phyloP scores from a whole-genome alignment of 1,140 invertebrate genomes.

The Drosophila prosaltans region DNA sequence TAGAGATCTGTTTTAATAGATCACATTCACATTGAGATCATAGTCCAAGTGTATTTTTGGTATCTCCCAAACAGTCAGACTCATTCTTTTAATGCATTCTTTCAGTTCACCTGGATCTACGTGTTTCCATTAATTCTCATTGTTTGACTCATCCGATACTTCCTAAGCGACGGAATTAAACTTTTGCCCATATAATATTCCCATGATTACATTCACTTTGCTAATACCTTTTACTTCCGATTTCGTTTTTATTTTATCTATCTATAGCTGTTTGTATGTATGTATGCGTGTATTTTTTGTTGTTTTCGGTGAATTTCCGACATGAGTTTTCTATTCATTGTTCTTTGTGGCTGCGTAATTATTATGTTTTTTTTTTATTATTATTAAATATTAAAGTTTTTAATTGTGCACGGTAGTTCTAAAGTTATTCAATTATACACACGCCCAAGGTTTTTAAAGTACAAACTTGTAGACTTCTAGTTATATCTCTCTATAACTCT shows the following conservation, averaged over 20 bases:
- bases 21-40: too few species aligned
- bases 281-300: conserved; percentile 43
- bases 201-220: conserved; percentile 43
- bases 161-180: background rate
- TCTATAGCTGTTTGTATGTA: background rate
- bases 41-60: too few species aligned
- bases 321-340: conserved; percentile 53
- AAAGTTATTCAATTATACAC: conserved; percentile 60
- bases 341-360: conserved; percentile 53
- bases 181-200: conserved; percentile 17
- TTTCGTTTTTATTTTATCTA: conserved; percentile 30
- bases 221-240: conserved; percentile 53
- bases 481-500: too few species aligned
- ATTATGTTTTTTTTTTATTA: conserved; percentile 45
- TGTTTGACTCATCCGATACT: conserved; percentile 41
- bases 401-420: conserved; percentile 69
- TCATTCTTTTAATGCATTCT: too few species aligned
- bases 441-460: conserved; percentile 74
- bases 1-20: too few species aligned
- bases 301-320: conserved; percentile 48
- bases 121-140: background rate
- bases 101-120: too few species aligned
- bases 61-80: too few species aligned
- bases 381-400: conserved; percentile 69
- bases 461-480: conserved; percentile 55